Base-by-base conservation (phyloP, 2,113 vertebrate species). In the Malurus alboscapulatus region DNA sequence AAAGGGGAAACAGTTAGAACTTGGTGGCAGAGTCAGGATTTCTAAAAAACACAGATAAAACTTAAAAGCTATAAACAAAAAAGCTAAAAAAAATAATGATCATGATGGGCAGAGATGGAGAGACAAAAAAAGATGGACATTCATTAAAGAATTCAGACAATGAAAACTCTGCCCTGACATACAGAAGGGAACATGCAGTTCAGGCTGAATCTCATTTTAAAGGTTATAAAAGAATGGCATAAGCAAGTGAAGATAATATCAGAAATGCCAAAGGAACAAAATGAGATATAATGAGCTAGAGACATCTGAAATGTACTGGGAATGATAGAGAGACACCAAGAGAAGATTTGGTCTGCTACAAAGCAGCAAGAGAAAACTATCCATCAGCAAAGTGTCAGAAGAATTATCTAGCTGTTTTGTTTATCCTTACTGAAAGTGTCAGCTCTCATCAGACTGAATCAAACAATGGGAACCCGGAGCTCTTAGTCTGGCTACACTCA, bases 171-270 rank as follows among this genome's bases (percentile, higher is more conserved):
- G 19, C 58, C 19, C 50, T 91, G 66, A 54, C 9, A 24, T 9
- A 36, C 17, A 81, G 51, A 93, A 88, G 27, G n/a, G 59, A 90
- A 78, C 83, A 84, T 21, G 62, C 29, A 63, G 71, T 86, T 73
- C 85, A 80, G 47, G 55, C 79, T 90, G 78, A 72, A 14, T 68
- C 50, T 94, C 75, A 36, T 91, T 94, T 62, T n/a, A 75, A 78
- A 89, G 25, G 29, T 16, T 48, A 75, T 78, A 34, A 93, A 93
- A 90, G 47, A 34, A 50, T 26, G 72, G 55, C 38, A n/a, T 80
- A 83, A 90, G 58, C 62, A 88, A 67, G 44, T 34, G 55, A 79
- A 88, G 92, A 91, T 90, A 88, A 66, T 30, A 91, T 82, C 93
- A 90, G 71, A 91, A 91, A 80, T 73, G 55, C 63, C 71, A 83